These are phyloP conservation scores for Cichladusa arquata DNA, from an alignment of 2,113 vertebrate species.

Conservation along the genomic window DNA sequence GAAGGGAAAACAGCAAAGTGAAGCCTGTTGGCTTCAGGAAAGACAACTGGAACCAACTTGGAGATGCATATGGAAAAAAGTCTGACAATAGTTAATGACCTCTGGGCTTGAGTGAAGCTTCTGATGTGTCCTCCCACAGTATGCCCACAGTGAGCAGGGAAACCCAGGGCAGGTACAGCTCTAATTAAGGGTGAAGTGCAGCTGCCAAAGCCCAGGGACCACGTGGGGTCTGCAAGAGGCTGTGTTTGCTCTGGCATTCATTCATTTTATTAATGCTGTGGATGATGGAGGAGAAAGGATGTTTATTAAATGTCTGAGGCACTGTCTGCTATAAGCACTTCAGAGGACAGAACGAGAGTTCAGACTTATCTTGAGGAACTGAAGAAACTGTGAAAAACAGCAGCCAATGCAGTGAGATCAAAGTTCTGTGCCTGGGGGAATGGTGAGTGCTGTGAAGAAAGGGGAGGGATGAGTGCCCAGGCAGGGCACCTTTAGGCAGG, in stretches of 20 bases:
- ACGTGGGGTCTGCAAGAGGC: accelerated
- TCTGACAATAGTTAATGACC: not conserved
- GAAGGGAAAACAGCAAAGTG: not conserved
- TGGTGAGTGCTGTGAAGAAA: not conserved
- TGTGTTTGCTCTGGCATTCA: not conserved
- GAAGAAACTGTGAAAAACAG: not conserved
- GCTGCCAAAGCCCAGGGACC: not conserved
- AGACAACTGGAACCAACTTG: not conserved
- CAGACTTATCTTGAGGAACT: not conserved
- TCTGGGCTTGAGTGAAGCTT: not conserved
- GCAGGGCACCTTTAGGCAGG: not conserved
- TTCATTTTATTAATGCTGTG: not conserved
- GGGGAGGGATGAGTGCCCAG: not conserved
- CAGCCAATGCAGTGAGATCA: not conserved
- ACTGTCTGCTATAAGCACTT: not conserved
- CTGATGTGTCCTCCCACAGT: not conserved
- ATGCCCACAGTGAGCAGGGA: not conserved
- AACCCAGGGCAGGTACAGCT: not conserved
- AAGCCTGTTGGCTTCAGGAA: not conserved
- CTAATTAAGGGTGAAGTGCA: not conserved
- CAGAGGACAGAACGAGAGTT: not conserved
- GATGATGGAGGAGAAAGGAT: not conserved
- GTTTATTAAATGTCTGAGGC: not conserved
- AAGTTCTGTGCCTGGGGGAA: not conserved
- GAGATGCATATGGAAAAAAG: not conserved